A percentile compares a stretch with the other conserved stretches of the same genome.
Conservation (phyloP, 2,113 vertebrate species). For the Dasyurus viverrinus region DNA sequence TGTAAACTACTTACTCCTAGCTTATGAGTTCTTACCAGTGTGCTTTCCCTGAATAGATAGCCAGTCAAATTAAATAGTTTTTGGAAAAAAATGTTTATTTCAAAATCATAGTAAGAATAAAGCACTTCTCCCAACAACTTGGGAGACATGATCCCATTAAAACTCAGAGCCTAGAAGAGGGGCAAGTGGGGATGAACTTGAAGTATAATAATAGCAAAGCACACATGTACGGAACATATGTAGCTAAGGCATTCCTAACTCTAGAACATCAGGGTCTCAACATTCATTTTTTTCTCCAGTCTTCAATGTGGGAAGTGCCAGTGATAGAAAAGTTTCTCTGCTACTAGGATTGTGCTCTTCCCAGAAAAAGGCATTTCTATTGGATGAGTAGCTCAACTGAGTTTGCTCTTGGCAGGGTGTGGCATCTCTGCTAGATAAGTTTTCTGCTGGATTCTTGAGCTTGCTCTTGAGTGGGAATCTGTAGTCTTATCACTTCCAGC, state of each 20-base stretch:
- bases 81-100: no score
- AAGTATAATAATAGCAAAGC: not conserved
- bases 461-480: not conserved
- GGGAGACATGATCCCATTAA: not conserved
- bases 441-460: not conserved
- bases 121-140: not conserved
- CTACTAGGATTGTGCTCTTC: not conserved
- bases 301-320: not conserved
- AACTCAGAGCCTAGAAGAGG: not conserved
- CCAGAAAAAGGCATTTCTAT: not conserved
- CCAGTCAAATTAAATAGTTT: no score
- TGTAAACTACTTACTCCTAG: no score
- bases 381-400: not conserved
- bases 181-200: not conserved
- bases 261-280: not conserved
- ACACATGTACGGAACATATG: no score
- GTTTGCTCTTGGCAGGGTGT: not conserved
- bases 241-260: not conserved
- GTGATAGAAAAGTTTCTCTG: not conserved
- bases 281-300: not conserved
- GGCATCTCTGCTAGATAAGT: not conserved
- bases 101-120: no score
- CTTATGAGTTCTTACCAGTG: no score
- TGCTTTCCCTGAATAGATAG: no score
- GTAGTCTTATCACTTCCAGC: no score